Conservation (phyloP, 2,888 invertebrate genomes). For the Fabriciana adippe region DNA sequence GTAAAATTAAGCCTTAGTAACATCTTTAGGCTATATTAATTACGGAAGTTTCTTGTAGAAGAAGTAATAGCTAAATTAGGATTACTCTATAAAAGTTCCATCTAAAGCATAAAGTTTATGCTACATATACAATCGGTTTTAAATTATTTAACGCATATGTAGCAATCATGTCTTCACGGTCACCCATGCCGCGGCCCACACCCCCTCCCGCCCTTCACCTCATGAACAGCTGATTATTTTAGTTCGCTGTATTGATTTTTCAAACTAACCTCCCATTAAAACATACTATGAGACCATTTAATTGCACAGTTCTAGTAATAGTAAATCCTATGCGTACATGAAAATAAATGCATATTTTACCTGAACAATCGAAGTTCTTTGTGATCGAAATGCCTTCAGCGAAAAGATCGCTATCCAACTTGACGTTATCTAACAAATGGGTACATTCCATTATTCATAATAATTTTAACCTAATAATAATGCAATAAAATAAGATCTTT, state of each 20-base stretch:
- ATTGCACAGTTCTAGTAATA: conserved; percentile 5
- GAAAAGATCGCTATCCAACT: conserved; percentile 77
- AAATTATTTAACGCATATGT: conserved; percentile 55
- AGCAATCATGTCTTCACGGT: conserved; percentile 70
- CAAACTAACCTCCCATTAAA: conserved; percentile 65
- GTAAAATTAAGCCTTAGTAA: conserved; percentile 12
- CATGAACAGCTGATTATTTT: conserved; percentile 79
- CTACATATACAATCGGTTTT: conserved; percentile 26
- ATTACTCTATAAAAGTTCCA: not conserved
- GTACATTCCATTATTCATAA: conserved; percentile 86
- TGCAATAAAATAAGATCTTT: conserved; percentile 51
- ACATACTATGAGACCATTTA: conserved; percentile 43
- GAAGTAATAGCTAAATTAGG: not conserved
- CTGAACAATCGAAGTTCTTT: conserved; percentile 86
- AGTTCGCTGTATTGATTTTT: conserved; percentile 80
- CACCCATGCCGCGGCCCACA: conserved; percentile 66
- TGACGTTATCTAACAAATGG: conserved; percentile 86
- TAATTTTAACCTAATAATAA: conserved; percentile 50
- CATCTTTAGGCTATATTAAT: not conserved
- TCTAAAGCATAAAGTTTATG: not conserved
- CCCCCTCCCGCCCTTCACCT: conserved; percentile 61
- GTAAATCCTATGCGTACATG: conserved; percentile 41
- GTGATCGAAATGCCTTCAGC: conserved; percentile 77
- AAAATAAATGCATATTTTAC: conserved; percentile 66
- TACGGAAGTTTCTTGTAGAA: not conserved